A percentile compares a stretch with the other conserved stretches of the same genome.
Conservation (phyloP, 2,888 invertebrate genomes). For the Drosophila yooni region DNA sequence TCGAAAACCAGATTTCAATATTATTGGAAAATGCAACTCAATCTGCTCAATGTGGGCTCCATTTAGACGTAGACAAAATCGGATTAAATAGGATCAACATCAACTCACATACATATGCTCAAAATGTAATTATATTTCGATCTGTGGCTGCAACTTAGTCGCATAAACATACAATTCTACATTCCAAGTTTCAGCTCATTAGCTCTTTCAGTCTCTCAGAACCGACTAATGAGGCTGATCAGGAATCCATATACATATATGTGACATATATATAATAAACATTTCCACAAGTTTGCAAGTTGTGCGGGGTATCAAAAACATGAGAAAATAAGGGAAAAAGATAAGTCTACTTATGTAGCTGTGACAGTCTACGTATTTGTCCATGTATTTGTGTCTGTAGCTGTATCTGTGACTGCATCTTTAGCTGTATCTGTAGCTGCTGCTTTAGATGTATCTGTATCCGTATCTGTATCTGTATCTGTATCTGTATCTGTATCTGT, state of each 20-base stretch:
- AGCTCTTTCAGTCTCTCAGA: neutral
- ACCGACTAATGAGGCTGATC: neutral
- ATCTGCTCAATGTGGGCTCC: rapidly evolving
- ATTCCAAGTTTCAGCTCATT: neutral
- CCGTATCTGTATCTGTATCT: conserved; percentile 24
- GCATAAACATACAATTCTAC: neutral
- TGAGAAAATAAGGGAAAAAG: conserved; percentile 13
- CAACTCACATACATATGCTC: neutral
- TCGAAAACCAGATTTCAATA: neutral
- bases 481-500: conserved; percentile 24
- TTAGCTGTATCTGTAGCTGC: conserved; percentile 19
- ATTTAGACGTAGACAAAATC: neutral
- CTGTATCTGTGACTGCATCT: conserved; percentile 29
- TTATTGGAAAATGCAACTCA: neutral
- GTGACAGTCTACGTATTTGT: conserved; percentile 12
- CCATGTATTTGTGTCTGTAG: conserved; percentile 21
- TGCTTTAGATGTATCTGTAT: conserved; percentile 22
- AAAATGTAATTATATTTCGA: neutral
- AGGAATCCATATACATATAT: neutral
- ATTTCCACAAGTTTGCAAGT: neutral
- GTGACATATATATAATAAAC: neutral
- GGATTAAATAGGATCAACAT: neutral
- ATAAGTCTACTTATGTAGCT: conserved; percentile 55
- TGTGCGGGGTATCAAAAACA: neutral
- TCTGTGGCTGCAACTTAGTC: neutral